Evolutionary conservation across 2,888 invertebrate genomes (phyloP).

Genomic region (Apodemia hepburni): DNA sequence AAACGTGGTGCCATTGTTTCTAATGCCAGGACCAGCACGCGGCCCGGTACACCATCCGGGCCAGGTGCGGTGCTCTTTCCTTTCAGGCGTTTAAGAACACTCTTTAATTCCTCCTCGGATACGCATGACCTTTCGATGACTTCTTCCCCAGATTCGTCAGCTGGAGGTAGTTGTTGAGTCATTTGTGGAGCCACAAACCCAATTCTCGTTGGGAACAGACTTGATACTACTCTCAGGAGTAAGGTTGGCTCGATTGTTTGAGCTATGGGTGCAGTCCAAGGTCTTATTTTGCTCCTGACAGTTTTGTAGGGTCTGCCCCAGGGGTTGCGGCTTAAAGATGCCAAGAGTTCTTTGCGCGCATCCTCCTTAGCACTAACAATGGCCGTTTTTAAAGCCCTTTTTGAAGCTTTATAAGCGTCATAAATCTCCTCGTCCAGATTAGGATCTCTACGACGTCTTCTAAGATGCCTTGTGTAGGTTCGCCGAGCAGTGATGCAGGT

Average conservation of each 20-base stretch:
- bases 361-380: background rate
- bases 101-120: slow-evolving; percentile 3
- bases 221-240: background rate
- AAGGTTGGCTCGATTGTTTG: background rate
- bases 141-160: background rate
- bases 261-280: slow-evolving; percentile 18
- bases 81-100: background rate
- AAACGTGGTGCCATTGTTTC: too few species aligned
- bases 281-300: slow-evolving; percentile 16
- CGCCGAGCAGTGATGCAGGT: background rate
- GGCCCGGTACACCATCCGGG: background rate
- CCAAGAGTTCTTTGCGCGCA: background rate
- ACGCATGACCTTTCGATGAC: background rate
- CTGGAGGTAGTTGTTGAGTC: background rate
- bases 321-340: slow-evolving; percentile 13
- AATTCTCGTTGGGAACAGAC: background rate
- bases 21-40: too few species aligned
- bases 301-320: slow-evolving; percentile 20
- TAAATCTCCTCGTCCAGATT: too few species aligned
- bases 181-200: background rate
- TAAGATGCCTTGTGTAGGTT: background rate
- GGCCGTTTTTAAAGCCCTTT: background rate
- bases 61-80: slow-evolving; percentile 20
- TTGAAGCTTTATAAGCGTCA: background rate
- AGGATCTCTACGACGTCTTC: background rate